phyloP scores from a whole-genome alignment of 2,888 invertebrate genomes.

The Tetropium fuscum region DNA sequence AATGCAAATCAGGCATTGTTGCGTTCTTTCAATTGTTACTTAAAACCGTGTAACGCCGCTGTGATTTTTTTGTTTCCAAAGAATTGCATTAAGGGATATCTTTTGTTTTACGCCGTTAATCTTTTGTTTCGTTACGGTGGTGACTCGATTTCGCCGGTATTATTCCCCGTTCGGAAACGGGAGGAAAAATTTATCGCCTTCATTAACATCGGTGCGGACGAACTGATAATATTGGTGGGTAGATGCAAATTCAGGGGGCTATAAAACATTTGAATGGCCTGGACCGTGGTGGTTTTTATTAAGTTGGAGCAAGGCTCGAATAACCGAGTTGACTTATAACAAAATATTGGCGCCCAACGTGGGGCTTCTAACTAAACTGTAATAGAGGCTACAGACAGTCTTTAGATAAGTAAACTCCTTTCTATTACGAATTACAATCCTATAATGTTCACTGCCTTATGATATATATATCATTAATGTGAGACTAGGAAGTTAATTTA shows the following conservation, averaged over 20 bases:
- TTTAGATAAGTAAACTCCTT: too few species aligned
- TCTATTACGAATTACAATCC: too few species aligned
- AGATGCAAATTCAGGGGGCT: slow-evolving; percentile 43
- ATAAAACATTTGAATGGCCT: slow-evolving; percentile 39
- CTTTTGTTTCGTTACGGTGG: slow-evolving; percentile 54
- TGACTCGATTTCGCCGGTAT: slow-evolving; percentile 57
- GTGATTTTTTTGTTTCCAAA: slow-evolving; percentile 54
- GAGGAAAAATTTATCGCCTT: slow-evolving; percentile 59
- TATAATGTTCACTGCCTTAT: too few species aligned
- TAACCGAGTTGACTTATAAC: too few species aligned
- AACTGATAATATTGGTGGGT: slow-evolving; percentile 45
- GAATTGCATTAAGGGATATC: slow-evolving; percentile 57
- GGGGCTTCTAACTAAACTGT: too few species aligned
- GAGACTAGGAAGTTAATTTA: too few species aligned
- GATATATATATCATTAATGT: too few species aligned
- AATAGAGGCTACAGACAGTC: too few species aligned
- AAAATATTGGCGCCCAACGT: too few species aligned
- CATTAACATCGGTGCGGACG: slow-evolving; percentile 47
- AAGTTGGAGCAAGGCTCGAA: too few species aligned
- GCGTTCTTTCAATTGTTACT: slow-evolving; percentile 59
- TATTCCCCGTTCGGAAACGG: slow-evolving; percentile 59
- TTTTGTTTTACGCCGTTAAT: slow-evolving; percentile 55
- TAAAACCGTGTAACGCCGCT: slow-evolving; percentile 57
- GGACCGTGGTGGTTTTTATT: slow-evolving; percentile 15
- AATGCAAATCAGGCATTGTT: slow-evolving; percentile 62